Evolutionary conservation across 2,797 vertebrate species (phyloP), one percentile per base, ranked within the genome.

Genomic region (Sebastes wilsoni): DNA sequence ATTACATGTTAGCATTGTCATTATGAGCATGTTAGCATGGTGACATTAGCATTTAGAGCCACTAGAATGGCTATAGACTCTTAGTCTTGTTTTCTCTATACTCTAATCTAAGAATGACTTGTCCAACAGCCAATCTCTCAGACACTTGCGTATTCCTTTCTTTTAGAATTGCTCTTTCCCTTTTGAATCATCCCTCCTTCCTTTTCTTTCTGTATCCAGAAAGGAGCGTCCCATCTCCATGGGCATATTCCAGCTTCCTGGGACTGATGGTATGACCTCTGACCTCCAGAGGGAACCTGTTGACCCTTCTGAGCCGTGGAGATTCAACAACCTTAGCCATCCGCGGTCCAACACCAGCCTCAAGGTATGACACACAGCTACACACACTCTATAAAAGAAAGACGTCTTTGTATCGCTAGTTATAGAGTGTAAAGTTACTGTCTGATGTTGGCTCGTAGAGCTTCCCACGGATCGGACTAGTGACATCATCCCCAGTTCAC

Each of bases 221-320:
- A 99, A 99, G 93, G 98, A 99, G 62, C 97, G 97, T 20, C 97
- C 98, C 0, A 96, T 98, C 89, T 98, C 98, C 46, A 90, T 99
- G 95, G 98, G 97, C 46, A 94, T 99, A 87, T 99, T 99, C 90
- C 97, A 97, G 0, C 92, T 98, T 62, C 96, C 97, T 73, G 93
- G 95, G 66, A 95, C 95, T 83, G 98, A 99, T 66, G 95, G 95
- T 8, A 91, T 97, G 85, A 96, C 96, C 1, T 95, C 98, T 13
- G 97, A 98, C 32, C 73, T 95, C 55, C 97, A 96, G 80, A 96
- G 96, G 83, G 97, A 97, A 59, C 89, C 87, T 0, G 94, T 92
- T 0, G 98, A 98, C 75, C 96, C 96, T 1, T 96, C 96, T 0
- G 98, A 98, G 58, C 95, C 96, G 13, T 99, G 98, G 98, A 97